Evolutionary conservation across 2,113 vertebrate genomes (phyloP).

Genomic region (Columba janthina): DNA sequence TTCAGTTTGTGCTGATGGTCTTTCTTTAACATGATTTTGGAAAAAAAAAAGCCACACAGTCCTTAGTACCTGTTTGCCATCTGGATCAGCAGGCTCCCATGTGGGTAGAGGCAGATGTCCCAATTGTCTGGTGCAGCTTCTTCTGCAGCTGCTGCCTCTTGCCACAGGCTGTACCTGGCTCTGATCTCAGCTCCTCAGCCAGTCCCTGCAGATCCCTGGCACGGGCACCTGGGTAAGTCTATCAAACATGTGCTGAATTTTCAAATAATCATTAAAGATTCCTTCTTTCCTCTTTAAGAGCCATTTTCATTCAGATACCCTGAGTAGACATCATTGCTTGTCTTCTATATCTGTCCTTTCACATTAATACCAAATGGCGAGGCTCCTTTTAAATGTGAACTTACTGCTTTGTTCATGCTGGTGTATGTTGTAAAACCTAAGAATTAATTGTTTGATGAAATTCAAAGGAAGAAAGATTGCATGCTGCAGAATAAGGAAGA

Average conservation of each 20-base stretch:
- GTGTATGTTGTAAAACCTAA: neutral
- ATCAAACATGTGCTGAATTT: neutral
- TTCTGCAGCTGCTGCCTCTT: slow-evolving; percentile 26
- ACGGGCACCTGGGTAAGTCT: neutral
- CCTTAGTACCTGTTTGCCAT: slow-evolving; percentile 8
- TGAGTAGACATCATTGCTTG: neutral
- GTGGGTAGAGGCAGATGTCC: neutral
- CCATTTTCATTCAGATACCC: neutral
- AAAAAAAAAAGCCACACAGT: neutral
- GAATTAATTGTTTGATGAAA: neutral
- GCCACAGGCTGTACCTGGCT: neutral
- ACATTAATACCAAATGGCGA: neutral
- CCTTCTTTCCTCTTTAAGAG: neutral
- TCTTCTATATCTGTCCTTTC: neutral
- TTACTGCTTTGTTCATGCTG: neutral
- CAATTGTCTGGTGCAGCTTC: neutral
- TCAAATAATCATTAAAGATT: neutral
- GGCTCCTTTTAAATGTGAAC: neutral
- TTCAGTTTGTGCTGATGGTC: slow-evolving; percentile 2
- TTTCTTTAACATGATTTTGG: neutral
- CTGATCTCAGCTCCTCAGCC: neutral
- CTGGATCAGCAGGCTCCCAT: neutral
- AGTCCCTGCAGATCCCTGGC: neutral
- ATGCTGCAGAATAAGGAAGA: neutral
- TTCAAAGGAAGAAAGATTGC: neutral